These are phyloP conservation scores for Sebastes oblongus DNA, from an alignment of 2,797 vertebrate genomes.

Conservation along the genomic window DNA sequence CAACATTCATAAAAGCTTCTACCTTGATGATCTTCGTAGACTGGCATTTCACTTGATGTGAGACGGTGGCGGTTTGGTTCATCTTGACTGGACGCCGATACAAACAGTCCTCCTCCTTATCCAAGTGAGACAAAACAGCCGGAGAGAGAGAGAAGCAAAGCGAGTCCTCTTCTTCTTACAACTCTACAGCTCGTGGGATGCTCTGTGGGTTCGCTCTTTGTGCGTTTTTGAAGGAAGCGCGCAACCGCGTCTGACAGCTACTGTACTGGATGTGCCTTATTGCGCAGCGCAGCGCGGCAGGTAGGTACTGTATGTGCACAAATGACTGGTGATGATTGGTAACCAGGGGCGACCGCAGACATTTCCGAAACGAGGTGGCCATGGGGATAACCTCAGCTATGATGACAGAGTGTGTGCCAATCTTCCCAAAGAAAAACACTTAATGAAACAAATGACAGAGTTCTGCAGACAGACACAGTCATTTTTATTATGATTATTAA, in stretches of 20 bases:
- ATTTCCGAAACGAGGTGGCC: background rate
- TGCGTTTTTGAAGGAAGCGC: slow-evolving; percentile 23
- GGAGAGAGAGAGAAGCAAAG: slow-evolving; percentile 4
- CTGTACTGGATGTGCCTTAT: slow-evolving; percentile 1
- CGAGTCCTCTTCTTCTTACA: background rate
- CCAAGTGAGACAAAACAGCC: slow-evolving; percentile 37
- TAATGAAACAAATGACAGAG: background rate
- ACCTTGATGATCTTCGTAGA: slow-evolving; percentile 90
- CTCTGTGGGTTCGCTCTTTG: slow-evolving; percentile 1
- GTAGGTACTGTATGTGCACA: slow-evolving; percentile 5
- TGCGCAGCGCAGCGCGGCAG: slow-evolving; percentile 8
- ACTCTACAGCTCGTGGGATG: slow-evolving; percentile 13
- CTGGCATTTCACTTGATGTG: slow-evolving; percentile 92
- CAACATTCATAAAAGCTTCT: background rate
- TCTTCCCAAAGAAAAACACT: too few species aligned
- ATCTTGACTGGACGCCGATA: slow-evolving; percentile 79
- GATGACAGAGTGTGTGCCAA: background rate
- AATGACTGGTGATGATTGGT: slow-evolving; percentile 22
- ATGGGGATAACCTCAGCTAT: background rate
- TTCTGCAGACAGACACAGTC: background rate
- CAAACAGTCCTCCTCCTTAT: slow-evolving; percentile 30
- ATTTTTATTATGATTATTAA: background rate
- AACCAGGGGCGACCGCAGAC: slow-evolving; percentile 41
- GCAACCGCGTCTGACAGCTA: slow-evolving; percentile 50
- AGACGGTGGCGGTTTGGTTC: slow-evolving; percentile 94